Evolutionary conservation across 2,113 vertebrate species (phyloP).

Genomic region (Erythrolamprus reginae): DNA sequence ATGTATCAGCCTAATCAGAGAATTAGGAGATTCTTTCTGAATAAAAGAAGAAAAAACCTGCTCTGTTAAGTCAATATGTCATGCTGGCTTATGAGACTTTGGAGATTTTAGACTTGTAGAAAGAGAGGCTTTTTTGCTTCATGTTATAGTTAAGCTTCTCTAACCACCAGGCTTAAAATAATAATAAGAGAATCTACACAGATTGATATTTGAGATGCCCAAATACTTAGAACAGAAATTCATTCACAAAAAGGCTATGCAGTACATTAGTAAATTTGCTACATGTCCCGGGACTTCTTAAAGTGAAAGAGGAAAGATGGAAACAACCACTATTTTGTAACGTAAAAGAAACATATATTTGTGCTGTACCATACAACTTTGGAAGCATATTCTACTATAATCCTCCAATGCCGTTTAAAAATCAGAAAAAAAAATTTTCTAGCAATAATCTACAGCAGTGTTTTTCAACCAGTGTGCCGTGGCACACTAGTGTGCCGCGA

Average conservation of each 20-base stretch:
- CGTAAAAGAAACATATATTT: not conserved
- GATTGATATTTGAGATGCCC: not conserved
- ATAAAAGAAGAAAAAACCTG: constrained; percentile 55
- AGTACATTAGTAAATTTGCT: not conserved
- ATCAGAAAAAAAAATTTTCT: not conserved
- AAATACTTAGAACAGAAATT: constrained; percentile 4
- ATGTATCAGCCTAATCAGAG: constrained; percentile 52
- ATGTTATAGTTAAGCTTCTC: constrained; percentile 35
- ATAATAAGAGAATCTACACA: not conserved
- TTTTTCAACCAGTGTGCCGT: no score
- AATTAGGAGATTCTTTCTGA: constrained; percentile 48
- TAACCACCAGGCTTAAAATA: constrained; percentile 19
- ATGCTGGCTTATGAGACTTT: constrained; percentile 47
- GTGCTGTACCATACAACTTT: not conserved
- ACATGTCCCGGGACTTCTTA: not conserved
- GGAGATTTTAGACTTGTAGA: constrained; percentile 58
- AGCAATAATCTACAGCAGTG: not conserved
- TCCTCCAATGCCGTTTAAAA: not conserved
- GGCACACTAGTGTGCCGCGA: no score
- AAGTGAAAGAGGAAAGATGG: not conserved
- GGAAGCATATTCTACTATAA: not conserved
- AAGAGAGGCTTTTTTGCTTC: constrained; percentile 32
- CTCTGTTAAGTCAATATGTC: constrained; percentile 63
- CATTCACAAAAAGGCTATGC: constrained; percentile 1
- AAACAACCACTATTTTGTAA: not conserved